A percentile compares a stretch with the other conserved stretches of the same genome.
These are phyloP conservation scores for Saturnia japonica DNA, from an alignment of 2,888 invertebrate species.

Conservation along the genomic window DNA sequence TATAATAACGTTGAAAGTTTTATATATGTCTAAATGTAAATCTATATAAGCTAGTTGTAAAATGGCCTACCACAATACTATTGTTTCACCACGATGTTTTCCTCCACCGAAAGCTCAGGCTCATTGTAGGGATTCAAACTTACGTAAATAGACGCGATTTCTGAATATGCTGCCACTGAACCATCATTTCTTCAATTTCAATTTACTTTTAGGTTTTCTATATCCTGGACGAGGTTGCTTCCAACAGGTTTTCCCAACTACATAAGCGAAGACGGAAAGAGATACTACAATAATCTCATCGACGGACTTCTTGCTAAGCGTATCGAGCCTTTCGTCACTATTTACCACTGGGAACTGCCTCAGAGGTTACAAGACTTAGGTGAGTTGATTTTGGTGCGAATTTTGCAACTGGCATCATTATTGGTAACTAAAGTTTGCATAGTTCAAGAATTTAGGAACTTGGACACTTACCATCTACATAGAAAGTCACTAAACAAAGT, in stretches of 20 bases:
- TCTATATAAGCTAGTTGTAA: no score
- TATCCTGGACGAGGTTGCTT: conserved; percentile 83
- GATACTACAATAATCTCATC: conserved; percentile 79
- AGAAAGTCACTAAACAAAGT: background rate
- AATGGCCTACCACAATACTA: no score
- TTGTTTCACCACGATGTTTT: no score
- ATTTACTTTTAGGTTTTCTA: conserved; percentile 68
- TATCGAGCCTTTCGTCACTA: conserved; percentile 79
- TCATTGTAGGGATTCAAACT: no score
- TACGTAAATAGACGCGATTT: no score
- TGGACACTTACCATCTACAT: background rate
- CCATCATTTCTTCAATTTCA: no score
- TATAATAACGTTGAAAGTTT: no score
- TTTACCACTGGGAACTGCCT: conserved; percentile 76
- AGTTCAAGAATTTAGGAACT: background rate
- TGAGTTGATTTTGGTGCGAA: conserved; percentile 27
- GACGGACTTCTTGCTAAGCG: conserved; percentile 72
- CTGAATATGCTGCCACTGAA: no score
- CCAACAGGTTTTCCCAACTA: conserved; percentile 54
- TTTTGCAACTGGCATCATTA: background rate
- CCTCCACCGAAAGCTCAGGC: no score
- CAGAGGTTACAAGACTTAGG: conserved; percentile 61
- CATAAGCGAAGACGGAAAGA: conserved; percentile 72
- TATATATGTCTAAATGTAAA: no score
- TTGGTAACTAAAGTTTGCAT: no score